Evolutionary conservation across 2,797 vertebrate genomes (phyloP).

Genomic region (Poecile montanus): DNA sequence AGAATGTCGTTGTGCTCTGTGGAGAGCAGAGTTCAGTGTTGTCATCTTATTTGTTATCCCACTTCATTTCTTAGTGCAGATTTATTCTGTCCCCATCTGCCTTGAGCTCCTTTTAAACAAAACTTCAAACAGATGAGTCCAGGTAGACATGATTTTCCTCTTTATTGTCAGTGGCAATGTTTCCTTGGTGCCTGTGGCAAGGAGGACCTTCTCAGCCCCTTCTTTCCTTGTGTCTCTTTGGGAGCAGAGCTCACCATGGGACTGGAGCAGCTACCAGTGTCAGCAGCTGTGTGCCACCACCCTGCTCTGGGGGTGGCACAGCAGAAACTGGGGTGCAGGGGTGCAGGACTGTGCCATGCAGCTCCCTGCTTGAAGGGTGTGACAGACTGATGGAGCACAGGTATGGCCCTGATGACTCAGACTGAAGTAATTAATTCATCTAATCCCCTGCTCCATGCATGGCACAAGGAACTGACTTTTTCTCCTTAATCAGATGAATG

Average conservation of each 20-base stretch:
- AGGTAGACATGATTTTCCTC: background rate
- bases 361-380: too few species aligned
- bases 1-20: background rate
- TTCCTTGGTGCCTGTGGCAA: rapidly evolving
- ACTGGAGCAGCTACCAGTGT: background rate
- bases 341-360: rapidly evolving
- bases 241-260: rapidly evolving
- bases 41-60: background rate
- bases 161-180: rapidly evolving
- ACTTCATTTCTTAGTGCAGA: background rate
- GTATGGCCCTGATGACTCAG: background rate
- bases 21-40: background rate
- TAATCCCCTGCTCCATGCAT: rapidly evolving
- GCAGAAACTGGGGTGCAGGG: rapidly evolving
- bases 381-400: background rate
- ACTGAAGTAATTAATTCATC: background rate
- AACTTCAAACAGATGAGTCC: background rate
- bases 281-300: rapidly evolving
- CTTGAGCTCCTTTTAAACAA: background rate
- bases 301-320: background rate
- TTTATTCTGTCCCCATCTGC: background rate
- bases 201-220: background rate
- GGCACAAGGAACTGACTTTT: background rate
- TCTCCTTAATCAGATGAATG: slow-evolving; percentile 12
- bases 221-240: background rate